Base-by-base conservation (phyloP, 2,113 vertebrate genomes). In the Poicephalus meyeri region DNA sequence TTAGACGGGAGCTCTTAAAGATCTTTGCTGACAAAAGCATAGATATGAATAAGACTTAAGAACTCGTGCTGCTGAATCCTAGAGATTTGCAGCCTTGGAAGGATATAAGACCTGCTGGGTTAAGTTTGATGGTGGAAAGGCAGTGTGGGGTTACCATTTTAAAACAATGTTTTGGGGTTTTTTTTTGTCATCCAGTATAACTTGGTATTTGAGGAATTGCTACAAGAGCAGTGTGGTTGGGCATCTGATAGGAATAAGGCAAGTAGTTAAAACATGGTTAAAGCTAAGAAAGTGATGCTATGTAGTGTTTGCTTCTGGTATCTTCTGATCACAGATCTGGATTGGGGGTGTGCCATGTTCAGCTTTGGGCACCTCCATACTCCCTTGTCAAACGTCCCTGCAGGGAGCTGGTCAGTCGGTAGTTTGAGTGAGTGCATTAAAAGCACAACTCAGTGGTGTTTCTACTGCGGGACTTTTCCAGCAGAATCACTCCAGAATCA, bases 321-420 rank as follows among this genome's bases (percentile, higher is more conserved):
- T 19, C 63, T 31, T 50, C 35, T 33, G 6, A 14, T 35, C 37
- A 3, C 42, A 39, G 60, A 7, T n/a, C 31, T 29, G 60, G 46
- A 13, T 2, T 15, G 63, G 31, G 29, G 25, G 9, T 16, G 41
- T 52, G 55, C 63, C 13, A 10, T 2, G 18, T 49, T 33, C 16
- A 31, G 80, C 61, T 37, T 47, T 3, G 47, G 41, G 53, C 60
- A 47, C 15, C 53, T 55, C 7, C 1, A 42, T 26, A 24, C n/a
- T 0, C 2, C 46, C 61, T 39, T 1, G 10, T 13, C 0, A 1
- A 16, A 25, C 1, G 17, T 11, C 28, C 24, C 55, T 16, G 69
- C 49, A 15, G 55, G 69, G 49, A 56, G 28, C 49, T 10, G 33
- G 6, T 29, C 8, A 1, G 14, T 13, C 6, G 24, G 0, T 55